phyloP scores from a whole-genome alignment of 2,797 vertebrate genomes.

The Coluber constrictor region DNA sequence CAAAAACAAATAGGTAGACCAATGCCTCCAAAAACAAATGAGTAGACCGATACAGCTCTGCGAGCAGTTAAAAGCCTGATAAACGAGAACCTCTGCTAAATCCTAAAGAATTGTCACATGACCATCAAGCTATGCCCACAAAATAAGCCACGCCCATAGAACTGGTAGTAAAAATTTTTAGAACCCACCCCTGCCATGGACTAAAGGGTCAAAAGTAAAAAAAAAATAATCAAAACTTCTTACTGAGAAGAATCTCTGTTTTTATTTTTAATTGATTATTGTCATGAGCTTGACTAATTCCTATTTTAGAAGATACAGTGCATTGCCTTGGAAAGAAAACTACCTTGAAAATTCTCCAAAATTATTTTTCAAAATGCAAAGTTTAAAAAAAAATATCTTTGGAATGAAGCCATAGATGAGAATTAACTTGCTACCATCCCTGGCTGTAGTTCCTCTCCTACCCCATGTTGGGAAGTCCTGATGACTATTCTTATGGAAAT shows the following conservation, averaged over 20 bases:
- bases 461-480: slow-evolving; percentile 39
- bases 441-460: slow-evolving; percentile 21
- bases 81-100: too few species aligned
- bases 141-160: too few species aligned
- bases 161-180: too few species aligned
- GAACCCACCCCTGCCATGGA: too few species aligned
- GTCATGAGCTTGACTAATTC: background rate
- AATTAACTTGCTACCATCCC: background rate
- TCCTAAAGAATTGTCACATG: too few species aligned
- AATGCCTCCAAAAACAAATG: too few species aligned
- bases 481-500: slow-evolving; percentile 55
- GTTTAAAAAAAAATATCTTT: background rate
- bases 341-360: background rate
- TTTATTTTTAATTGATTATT: background rate
- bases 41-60: too few species aligned
- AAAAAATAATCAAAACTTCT: background rate
- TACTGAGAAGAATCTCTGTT: background rate
- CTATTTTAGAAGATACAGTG: background rate
- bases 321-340: background rate
- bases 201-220: background rate
- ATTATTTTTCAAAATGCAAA: background rate
- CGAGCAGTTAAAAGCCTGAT: too few species aligned
- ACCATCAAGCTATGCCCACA: too few species aligned
- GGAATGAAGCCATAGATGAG: background rate
- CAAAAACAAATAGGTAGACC: too few species aligned